Base-by-base conservation (phyloP, 1,140 invertebrate genomes). In the Heterodera carotae region DNA sequence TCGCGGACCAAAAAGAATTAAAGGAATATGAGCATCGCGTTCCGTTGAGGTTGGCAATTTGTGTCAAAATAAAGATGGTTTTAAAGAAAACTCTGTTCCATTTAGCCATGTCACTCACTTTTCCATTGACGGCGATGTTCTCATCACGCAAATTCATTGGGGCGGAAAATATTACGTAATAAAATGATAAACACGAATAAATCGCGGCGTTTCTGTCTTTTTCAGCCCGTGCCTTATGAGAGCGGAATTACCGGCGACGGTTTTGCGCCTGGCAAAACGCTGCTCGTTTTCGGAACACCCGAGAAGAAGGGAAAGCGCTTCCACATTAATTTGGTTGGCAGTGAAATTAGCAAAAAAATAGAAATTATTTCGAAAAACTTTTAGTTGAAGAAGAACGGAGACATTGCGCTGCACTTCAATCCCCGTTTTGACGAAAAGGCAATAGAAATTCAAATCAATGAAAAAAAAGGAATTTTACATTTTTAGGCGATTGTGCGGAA, bases 281-380 rank as follows among this genome's bases (percentile, higher is more conserved):
- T 86, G 53, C 29, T 84, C 39, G 75, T 86, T 78, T 87, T 83
- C 71, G 85, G 79, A 25, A 85, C 81, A 25, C 85, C 86, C 12
- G 85, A 86, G 75, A 86, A 86, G 86, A 86, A 86, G 77, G 84
- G 75, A 67, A 86, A 84, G 60, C 80, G 86, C 27, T 86, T 86
- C 83, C 80, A 87, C 76, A 78, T 86, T 72, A 87, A 86, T 75
- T 59, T 74, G 69, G 69, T 71, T 22, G 18, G 18, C 33, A 18
- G 7, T 2, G 6, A 56, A 22, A 43, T 48, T 70, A 15, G n/a
- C 27, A 4, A 69, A 15, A 8, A 43, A 33, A 70, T 5, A 22
- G 18, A 56, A 15, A 22, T 53, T 71, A 43, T 34, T 33, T 33
- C 18, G 43, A 48, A 53, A 27, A 22, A 33, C 5, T 53, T 70